Evolutionary conservation across 2,113 vertebrate genomes (phyloP).

Genomic region (Phrynocephalus versicolor): DNA sequence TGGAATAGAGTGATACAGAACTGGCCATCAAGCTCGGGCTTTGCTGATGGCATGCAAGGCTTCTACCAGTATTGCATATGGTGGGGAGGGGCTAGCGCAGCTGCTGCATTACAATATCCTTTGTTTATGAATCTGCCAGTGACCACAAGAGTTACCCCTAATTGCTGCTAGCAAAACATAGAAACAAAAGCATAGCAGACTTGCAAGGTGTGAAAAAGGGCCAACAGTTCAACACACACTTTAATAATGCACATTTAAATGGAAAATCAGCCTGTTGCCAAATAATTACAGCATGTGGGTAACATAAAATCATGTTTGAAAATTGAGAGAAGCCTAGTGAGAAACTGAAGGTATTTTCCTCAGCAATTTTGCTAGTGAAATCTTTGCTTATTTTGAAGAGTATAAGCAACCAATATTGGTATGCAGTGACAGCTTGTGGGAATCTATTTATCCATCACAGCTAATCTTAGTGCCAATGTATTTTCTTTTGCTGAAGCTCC

Average conservation of each 20-base stretch:
- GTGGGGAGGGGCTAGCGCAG: too few relatives aligned
- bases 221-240: not conserved
- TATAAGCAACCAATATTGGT: not conserved
- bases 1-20: too few relatives aligned
- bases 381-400: not conserved
- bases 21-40: too few relatives aligned
- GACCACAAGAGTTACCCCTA: not conserved
- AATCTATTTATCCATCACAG: not conserved
- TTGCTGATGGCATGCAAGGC: too few relatives aligned
- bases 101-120: not conserved
- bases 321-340: not conserved
- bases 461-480: constrained; percentile 5
- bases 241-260: not conserved
- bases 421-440: not conserved
- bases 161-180: too few relatives aligned
- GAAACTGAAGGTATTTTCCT: not conserved
- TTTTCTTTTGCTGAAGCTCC: not conserved
- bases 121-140: too few relatives aligned
- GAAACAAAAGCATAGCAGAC: too few relatives aligned
- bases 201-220: too few relatives aligned
- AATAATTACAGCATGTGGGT: not conserved
- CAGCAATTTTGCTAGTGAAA: not conserved
- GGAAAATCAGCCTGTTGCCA: not conserved
- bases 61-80: too few relatives aligned
- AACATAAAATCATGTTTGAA: not conserved